A percentile compares a stretch with the other conserved stretches of the same genome.
Evolutionary conservation across 1,140 invertebrate genomes (phyloP).

Genomic region (Ladona fulva): DNA sequence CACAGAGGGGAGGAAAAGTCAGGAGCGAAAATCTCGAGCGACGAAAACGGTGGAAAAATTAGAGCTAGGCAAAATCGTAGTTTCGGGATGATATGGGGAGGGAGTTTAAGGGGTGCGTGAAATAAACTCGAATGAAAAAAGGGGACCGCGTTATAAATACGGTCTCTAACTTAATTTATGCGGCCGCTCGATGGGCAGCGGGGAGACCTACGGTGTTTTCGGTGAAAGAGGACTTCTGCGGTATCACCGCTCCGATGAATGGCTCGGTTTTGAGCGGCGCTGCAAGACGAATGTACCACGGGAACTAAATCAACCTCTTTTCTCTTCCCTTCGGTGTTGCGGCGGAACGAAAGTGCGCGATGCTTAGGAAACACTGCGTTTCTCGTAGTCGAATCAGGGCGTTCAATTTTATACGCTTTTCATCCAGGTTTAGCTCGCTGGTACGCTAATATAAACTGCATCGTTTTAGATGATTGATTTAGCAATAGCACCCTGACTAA

Average conservation of each 20-base stretch:
- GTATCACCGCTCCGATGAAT: neutral
- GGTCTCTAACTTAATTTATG: neutral
- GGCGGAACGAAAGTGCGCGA: no score
- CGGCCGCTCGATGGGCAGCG: neutral
- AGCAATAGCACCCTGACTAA: no score
- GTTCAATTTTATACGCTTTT: no score
- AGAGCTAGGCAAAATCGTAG: neutral
- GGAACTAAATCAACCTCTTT: neutral
- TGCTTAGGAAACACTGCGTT: no score
- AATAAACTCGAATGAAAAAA: neutral
- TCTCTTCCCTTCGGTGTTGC: no score
- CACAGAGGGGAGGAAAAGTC: neutral
- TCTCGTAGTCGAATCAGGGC: no score
- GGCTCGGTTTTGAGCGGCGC: neutral
- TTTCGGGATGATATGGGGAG: neutral
- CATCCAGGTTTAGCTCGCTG: no score
- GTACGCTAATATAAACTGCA: no score
- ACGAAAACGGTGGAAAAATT: constrained; percentile 7
- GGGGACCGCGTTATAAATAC: neutral
- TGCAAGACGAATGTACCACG: neutral
- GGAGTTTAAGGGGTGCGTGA: neutral
- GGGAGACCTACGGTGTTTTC: neutral
- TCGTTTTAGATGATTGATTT: no score
- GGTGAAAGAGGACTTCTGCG: neutral
- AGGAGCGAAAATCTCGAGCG: no score